phyloP scores from a whole-genome alignment of 2,888 invertebrate genomes.

The Pachydiplax longipennis region DNA sequence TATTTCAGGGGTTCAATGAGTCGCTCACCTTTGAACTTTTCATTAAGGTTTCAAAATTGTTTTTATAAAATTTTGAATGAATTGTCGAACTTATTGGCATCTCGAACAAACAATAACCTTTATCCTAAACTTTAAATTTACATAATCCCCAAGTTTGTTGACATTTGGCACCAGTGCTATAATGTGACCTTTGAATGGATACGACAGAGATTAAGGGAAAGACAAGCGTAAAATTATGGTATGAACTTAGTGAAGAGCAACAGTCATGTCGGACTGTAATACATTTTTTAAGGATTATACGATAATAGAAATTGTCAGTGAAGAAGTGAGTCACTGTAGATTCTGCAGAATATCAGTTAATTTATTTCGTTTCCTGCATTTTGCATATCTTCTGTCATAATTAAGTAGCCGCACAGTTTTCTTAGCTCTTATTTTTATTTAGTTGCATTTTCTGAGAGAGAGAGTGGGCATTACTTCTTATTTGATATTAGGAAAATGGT shows the following conservation, averaged over 20 bases:
- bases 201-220: not conserved
- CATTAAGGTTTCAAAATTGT: too few species aligned
- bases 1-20: too few species aligned
- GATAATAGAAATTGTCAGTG: not conserved
- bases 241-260: not conserved
- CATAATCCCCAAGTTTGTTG: not conserved
- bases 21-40: too few species aligned
- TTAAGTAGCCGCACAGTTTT: not conserved
- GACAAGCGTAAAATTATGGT: not conserved
- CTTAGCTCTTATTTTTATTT: not conserved
- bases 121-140: not conserved
- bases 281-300: not conserved
- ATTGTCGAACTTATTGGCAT: too few species aligned
- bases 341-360: too few species aligned
- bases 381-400: not conserved
- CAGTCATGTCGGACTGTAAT: not conserved
- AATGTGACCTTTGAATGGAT: not conserved
- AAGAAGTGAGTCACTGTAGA: constrained; percentile 23
- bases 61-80: too few species aligned
- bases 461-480: too few species aligned
- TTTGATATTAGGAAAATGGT: too few species aligned
- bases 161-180: not conserved
- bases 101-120: too few species aligned
- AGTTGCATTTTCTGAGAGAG: too few species aligned
- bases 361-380: not conserved